Conservation (phyloP, 2,797 vertebrate genomes). For the Gymnothorax javanicus region DNA sequence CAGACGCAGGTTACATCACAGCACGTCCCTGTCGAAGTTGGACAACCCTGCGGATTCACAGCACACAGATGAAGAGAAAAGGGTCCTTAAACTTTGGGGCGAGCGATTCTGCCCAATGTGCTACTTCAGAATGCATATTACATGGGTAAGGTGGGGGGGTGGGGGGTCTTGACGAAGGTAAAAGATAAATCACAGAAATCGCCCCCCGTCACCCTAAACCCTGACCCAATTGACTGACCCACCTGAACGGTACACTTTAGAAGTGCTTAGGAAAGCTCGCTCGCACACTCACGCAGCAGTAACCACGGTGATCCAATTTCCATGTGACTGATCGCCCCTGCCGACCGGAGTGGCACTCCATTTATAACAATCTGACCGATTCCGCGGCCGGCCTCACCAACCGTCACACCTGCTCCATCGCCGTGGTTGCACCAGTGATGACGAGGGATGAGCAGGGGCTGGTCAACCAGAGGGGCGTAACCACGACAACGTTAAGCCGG, state of each 20-base stretch:
- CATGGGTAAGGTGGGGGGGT: not conserved
- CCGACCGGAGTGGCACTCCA: slow-evolving; percentile 73
- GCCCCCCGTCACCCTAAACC: slow-evolving; percentile 42
- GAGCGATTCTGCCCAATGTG: not conserved
- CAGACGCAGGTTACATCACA: too few relatives aligned
- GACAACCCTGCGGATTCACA: slow-evolving; percentile 31
- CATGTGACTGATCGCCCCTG: slow-evolving; percentile 76
- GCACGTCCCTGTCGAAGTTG: too few relatives aligned
- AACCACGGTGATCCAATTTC: slow-evolving; percentile 74
- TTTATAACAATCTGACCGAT: slow-evolving; percentile 81
- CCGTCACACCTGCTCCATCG: slow-evolving; percentile 42
- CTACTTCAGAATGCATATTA: slow-evolving; percentile 16
- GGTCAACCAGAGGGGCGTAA: not conserved
- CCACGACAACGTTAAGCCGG: not conserved
- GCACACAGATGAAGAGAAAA: not conserved
- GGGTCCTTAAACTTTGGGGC: not conserved
- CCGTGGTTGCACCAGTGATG: not conserved
- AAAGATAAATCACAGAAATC: slow-evolving; percentile 52
- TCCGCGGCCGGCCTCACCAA: slow-evolving; percentile 56
- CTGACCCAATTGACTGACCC: slow-evolving; percentile 16
- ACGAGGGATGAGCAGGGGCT: not conserved
- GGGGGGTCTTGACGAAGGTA: not conserved
- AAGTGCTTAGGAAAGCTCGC: slow-evolving; percentile 57
- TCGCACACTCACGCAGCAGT: slow-evolving; percentile 22
- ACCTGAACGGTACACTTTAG: slow-evolving; percentile 54